Percentiles rank a stretch among this genome's conserved stretches.
Conservation (phyloP, 2,888 invertebrate genomes). For the Phania funesta region DNA sequence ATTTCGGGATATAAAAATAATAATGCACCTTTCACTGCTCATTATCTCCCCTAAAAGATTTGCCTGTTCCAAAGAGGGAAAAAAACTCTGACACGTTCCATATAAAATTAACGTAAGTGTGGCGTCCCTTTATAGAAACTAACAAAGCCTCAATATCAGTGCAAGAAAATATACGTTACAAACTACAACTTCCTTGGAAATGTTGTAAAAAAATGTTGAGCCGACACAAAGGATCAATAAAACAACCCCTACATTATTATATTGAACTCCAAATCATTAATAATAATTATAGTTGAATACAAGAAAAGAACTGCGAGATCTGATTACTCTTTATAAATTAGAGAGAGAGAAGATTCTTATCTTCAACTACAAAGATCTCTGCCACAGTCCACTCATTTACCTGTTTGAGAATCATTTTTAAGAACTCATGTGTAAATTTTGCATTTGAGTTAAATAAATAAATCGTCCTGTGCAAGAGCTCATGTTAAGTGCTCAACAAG, state of each 20-base stretch:
- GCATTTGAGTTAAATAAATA: background rate
- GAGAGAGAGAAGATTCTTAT: background rate
- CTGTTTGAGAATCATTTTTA: background rate
- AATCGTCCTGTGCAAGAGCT: background rate
- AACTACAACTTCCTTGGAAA: conserved; percentile 28
- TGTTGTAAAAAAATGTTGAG: conserved; percentile 52
- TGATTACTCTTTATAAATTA: background rate
- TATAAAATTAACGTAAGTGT: conserved; percentile 50
- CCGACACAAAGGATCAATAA: conserved; percentile 17
- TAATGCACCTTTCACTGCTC: background rate
- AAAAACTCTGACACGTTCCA: conserved; percentile 62
- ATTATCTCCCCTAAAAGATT: background rate
- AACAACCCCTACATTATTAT: conserved; percentile 11
- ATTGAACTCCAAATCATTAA: background rate
- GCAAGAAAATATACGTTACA: conserved; percentile 53
- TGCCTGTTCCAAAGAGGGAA: background rate
- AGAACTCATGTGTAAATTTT: background rate
- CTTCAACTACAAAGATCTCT: background rate
- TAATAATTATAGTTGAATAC: background rate
- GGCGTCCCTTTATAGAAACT: conserved; percentile 34
- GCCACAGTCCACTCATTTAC: background rate
- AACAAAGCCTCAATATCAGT: conserved; percentile 45
- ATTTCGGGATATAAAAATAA: background rate
- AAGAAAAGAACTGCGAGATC: conserved; percentile 4
- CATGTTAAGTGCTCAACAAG: background rate